phyloP scores from a whole-genome alignment of 2,113 vertebrate species.

The Chlamydotis undulata region DNA sequence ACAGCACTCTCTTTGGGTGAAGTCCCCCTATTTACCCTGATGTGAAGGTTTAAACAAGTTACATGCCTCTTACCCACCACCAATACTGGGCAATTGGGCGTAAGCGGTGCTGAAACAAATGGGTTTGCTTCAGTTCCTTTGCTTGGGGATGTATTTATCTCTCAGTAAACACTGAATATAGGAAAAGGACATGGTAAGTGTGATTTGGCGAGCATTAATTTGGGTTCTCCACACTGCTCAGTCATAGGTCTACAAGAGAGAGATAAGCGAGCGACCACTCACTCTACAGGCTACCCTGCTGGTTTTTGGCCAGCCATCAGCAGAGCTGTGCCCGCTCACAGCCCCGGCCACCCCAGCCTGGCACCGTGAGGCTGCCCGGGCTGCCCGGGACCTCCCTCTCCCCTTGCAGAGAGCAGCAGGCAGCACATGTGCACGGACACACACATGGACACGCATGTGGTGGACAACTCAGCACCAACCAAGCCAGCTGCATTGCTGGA shows the following conservation, averaged over 20 bases:
- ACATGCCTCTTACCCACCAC: not conserved
- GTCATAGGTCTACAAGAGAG: not conserved
- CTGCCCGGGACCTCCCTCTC: not conserved
- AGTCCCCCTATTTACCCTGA: not conserved
- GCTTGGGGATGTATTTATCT: not conserved
- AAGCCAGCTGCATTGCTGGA: not conserved
- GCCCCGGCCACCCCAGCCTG: not conserved
- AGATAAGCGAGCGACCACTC: not conserved
- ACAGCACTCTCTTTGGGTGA: not conserved
- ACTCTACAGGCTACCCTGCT: not conserved
- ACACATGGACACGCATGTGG: fast-evolving
- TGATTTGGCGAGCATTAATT: not conserved
- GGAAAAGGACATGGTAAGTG: not conserved
- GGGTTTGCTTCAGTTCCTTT: not conserved
- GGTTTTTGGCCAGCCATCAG: not conserved
- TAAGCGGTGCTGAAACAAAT: not conserved
- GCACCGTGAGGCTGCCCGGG: too few species aligned
- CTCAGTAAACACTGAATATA: not conserved
- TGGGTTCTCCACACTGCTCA: fast-evolving
- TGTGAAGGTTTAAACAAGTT: not conserved
- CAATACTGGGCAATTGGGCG: not conserved
- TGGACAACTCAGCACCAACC: not conserved
- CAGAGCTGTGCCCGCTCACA: not conserved
- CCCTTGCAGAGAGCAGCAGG: not conserved
- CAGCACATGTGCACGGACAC: not conserved